A percentile compares a stretch with the other conserved stretches of the same genome.
phyloP scores from a whole-genome alignment of 2,888 invertebrate species.

The Eremobia ochroleuca region DNA sequence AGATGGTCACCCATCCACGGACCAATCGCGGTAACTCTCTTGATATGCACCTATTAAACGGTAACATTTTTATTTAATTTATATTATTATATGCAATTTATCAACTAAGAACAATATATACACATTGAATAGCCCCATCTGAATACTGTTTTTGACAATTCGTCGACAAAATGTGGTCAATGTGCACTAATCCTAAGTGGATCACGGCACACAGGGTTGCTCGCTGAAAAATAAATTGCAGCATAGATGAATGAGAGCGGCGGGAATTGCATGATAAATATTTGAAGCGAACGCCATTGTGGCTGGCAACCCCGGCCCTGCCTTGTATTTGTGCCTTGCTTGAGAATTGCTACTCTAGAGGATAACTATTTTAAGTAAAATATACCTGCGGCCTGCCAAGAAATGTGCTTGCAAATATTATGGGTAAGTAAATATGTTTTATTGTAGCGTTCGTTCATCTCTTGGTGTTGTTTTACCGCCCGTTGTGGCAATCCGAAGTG shows the following conservation, averaged over 20 bases:
- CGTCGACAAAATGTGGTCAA: conserved; percentile 42
- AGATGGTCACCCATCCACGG: neutral
- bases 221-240: conserved; percentile 80
- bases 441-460: neutral
- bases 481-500: neutral
- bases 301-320: conserved; percentile 60
- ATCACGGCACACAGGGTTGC: conserved; percentile 64
- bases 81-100: neutral
- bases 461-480: neutral
- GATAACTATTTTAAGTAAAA: conserved; percentile 59
- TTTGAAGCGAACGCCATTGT: conserved; percentile 74
- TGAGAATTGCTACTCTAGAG: conserved; percentile 56
- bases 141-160: neutral
- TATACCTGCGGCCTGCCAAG: conserved; percentile 50
- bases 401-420: conserved; percentile 47
- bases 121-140: neutral
- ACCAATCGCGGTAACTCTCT: neutral
- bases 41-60: neutral
- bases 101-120: neutral
- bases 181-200: conserved; percentile 63
- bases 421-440: conserved; percentile 43
- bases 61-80: neutral
- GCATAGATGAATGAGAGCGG: conserved; percentile 80
- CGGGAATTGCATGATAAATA: conserved; percentile 82
- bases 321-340: conserved; percentile 58